Evolutionary conservation across 23 tunicate genomes (phyloP).

Genomic region (Trididemnum miniatum): DNA sequence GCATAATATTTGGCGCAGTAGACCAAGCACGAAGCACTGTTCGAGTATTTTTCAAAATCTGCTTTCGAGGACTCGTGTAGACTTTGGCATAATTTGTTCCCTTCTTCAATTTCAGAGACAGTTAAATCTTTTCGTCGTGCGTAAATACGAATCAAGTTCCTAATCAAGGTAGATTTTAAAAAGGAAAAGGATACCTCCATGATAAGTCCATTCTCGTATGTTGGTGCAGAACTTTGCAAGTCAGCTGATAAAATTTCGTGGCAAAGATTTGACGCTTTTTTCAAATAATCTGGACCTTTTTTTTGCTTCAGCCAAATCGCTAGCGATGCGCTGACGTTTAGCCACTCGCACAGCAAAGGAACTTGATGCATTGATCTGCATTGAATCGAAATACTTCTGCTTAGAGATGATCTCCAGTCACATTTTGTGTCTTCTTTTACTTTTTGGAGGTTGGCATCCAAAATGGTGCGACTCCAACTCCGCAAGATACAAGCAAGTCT

Average conservation of each 20-base stretch:
- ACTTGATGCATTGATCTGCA: neutral
- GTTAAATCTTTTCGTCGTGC: neutral
- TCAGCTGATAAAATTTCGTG: neutral
- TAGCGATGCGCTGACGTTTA: neutral
- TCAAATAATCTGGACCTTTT: neutral
- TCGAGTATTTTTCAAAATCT: neutral
- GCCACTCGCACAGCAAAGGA: neutral
- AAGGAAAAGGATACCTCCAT: neutral
- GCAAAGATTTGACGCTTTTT: neutral
- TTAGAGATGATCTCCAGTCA: neutral
- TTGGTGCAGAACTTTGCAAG: neutral
- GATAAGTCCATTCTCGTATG: neutral
- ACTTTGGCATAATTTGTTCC: neutral
- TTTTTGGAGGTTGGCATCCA: neutral
- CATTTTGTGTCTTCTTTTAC: neutral
- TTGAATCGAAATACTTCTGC: neutral
- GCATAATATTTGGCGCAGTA: neutral
- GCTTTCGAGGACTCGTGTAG: neutral
- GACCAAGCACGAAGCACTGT: neutral
- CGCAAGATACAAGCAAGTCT: slow-evolving; percentile 33
- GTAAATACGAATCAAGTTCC: neutral
- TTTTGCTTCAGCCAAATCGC: neutral
- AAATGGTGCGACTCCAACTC: neutral
- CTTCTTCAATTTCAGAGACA: neutral
- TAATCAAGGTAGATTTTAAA: too few species aligned